Conservation (phyloP, 2,797 vertebrate species). For the Xiphorhynchus erythropygius region DNA sequence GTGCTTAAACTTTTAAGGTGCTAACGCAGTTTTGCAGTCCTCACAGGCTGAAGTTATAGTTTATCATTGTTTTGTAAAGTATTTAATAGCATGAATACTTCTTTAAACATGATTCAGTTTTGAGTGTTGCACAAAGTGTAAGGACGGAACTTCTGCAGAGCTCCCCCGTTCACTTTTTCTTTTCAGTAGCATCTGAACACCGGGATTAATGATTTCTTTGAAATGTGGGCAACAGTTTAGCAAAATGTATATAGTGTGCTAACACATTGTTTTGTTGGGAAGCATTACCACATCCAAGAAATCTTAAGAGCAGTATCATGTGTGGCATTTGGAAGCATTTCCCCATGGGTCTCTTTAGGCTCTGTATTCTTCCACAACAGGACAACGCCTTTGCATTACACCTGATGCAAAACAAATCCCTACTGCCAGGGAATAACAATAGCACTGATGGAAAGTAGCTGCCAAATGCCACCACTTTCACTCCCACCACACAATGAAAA, state of each 20-base stretch:
- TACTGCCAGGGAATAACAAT: neutral
- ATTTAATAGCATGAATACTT: neutral
- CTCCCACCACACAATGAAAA: conserved; percentile 22
- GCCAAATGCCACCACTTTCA: conserved; percentile 36
- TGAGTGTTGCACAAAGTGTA: neutral
- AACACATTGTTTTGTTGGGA: neutral
- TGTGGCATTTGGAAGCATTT: neutral
- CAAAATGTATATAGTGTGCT: neutral
- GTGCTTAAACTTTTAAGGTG: neutral
- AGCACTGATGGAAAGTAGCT: neutral
- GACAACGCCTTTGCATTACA: neutral
- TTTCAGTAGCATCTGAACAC: neutral
- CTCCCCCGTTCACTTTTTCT: neutral
- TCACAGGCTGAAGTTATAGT: neutral
- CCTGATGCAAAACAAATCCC: conserved; percentile 35
- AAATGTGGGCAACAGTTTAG: neutral
- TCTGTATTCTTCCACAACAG: neutral
- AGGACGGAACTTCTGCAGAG: neutral
- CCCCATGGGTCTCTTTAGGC: neutral
- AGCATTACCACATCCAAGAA: neutral
- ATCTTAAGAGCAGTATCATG: neutral
- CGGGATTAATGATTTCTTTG: neutral
- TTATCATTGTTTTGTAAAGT: neutral
- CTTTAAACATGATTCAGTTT: neutral
- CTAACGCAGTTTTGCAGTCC: neutral